phyloP scores from a whole-genome alignment of 1,140 invertebrate genomes.

The Cotesia glomerata region DNA sequence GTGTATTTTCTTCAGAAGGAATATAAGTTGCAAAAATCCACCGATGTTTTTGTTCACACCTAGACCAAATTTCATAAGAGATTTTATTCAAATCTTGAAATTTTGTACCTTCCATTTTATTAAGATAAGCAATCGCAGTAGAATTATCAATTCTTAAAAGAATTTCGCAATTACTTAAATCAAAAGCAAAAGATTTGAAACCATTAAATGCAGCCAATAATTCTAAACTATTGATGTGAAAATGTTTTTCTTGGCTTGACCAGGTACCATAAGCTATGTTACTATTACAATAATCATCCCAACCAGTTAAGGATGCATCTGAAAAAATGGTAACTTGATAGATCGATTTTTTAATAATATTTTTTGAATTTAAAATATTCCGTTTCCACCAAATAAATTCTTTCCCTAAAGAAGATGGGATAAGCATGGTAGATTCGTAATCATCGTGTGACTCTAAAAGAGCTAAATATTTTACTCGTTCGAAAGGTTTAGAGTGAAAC shows the following conservation, averaged over 20 bases:
- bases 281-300: constrained; percentile 21
- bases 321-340: not conserved
- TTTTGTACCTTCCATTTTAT: not conserved
- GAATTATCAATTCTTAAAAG: not conserved
- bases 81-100: no score
- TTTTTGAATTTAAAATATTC: not conserved
- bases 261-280: constrained; percentile 34
- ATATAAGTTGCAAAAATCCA: constrained; percentile 7
- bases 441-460: not conserved
- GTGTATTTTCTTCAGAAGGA: not conserved
- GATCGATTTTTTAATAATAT: not conserved
- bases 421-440: not conserved
- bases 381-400: constrained; percentile 6
- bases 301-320: constrained; percentile 6
- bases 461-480: constrained; percentile 7
- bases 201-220: constrained; percentile 29
- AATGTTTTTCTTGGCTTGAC: no score
- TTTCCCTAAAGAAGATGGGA: not conserved
- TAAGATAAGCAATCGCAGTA: not conserved
- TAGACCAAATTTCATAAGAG: not conserved
- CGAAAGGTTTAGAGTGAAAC: not conserved
- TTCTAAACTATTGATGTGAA: constrained; percentile 39
- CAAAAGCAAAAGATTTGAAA: constrained; percentile 24
- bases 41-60: not conserved
- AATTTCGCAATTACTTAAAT: not conserved